Conservation (phyloP, 30 jellyfish, hydroid and myxozoan species). For the Aurelia sp. region DNA sequence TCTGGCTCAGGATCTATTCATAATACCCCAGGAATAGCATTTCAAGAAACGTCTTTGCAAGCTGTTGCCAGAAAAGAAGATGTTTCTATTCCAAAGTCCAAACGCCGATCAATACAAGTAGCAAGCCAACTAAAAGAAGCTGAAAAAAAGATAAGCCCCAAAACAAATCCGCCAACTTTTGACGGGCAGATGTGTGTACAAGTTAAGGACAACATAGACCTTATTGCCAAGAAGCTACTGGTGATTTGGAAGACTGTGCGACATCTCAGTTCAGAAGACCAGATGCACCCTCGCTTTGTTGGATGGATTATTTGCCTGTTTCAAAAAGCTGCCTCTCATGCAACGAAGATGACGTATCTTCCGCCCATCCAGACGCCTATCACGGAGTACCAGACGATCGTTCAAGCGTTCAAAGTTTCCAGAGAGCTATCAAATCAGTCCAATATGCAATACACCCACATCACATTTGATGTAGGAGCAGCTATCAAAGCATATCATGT, state of each 20-base stretch:
- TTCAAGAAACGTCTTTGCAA: constrained; percentile 35
- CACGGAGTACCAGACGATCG: constrained; percentile 34
- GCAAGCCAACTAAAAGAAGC: background rate
- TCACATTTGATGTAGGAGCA: constrained; percentile 51
- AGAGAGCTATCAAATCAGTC: constrained; percentile 39
- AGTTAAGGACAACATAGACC: background rate
- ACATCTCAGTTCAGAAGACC: background rate
- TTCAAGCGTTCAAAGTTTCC: constrained; percentile 21
- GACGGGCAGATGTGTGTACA: background rate
- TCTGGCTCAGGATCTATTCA: constrained; percentile 35
- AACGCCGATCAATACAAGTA: background rate
- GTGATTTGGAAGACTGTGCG: constrained; percentile 7
- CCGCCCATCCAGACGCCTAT: constrained; percentile 53
- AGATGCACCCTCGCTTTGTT: constrained; percentile 45
- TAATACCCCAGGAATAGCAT: constrained; percentile 53
- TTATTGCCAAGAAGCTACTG: background rate
- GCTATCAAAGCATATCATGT: constrained; percentile 55
- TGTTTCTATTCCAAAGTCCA: constrained; percentile 4
- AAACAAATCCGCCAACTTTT: background rate
- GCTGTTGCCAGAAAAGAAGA: constrained; percentile 12
- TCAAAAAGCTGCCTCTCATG: constrained; percentile 9
- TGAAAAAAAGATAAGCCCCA: background rate
- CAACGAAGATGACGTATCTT: constrained; percentile 47
- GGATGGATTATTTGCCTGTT: constrained; percentile 34
- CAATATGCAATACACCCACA: constrained; percentile 49